phyloP scores from a whole-genome alignment of 2,888 invertebrate genomes.

The Sepioteuthis lessoniana region DNA sequence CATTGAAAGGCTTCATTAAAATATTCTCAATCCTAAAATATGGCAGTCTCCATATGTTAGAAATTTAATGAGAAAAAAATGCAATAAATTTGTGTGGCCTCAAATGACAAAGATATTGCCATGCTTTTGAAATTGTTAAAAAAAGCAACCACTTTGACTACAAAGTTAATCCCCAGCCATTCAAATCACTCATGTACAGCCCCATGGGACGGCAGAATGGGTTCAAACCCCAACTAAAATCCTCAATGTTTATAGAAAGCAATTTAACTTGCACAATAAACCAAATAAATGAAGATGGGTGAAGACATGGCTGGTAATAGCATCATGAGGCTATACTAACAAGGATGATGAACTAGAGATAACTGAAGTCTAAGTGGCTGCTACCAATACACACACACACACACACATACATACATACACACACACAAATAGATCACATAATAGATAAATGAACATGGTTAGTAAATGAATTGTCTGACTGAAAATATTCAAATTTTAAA shows the following conservation, averaged over 20 bases:
- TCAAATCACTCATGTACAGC: not conserved
- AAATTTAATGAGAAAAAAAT: not conserved
- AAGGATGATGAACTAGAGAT: not conserved
- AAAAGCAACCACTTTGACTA: not conserved
- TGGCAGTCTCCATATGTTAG: slow-evolving; percentile 3
- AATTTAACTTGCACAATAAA: not conserved
- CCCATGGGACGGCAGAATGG: not conserved
- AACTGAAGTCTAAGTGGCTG: not conserved
- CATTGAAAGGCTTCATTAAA: slow-evolving; percentile 33
- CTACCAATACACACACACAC: not conserved
- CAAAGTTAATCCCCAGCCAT: not conserved
- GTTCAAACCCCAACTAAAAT: not conserved
- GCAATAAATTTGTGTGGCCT: not conserved
- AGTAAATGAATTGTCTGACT: slow-evolving; percentile 6
- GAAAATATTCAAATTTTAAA: not conserved
- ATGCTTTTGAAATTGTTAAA: not conserved
- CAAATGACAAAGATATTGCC: not conserved
- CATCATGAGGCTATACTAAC: not conserved
- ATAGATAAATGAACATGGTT: not conserved
- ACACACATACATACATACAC: not conserved
- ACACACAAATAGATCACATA: not conserved
- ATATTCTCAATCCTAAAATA: slow-evolving; percentile 17
- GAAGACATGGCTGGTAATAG: not conserved
- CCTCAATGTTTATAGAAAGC: not conserved
- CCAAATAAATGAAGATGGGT: not conserved